These are phyloP conservation scores for Lophura nycthemera DNA, from an alignment of 2,113 vertebrate genomes.

Conservation along the genomic window DNA sequence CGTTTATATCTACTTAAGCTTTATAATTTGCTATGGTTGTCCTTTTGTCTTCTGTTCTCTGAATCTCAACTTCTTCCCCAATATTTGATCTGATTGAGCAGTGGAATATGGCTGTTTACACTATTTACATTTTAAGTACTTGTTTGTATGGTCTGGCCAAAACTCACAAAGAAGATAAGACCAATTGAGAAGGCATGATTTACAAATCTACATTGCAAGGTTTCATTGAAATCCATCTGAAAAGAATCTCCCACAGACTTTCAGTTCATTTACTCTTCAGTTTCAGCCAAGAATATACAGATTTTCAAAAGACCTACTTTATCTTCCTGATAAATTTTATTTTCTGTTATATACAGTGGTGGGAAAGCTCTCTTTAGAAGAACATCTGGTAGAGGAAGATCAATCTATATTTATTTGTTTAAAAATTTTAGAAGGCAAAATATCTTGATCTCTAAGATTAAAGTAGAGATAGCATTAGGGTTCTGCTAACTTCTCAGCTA, in stretches of 20 bases:
- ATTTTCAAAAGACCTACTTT: not conserved
- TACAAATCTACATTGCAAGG: not conserved
- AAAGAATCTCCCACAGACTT: not conserved
- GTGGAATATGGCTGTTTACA: not conserved
- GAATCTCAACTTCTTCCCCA: not conserved
- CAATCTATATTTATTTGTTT: not conserved
- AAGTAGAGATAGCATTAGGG: not conserved
- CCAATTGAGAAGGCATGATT: not conserved
- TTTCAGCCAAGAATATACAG: not conserved
- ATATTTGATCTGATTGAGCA: not conserved
- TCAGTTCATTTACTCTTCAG: not conserved
- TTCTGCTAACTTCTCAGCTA: not conserved
- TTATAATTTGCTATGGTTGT: not conserved
- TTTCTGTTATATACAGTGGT: not conserved
- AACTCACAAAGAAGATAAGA: not conserved
- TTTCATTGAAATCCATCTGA: not conserved
- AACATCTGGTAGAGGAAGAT: not conserved
- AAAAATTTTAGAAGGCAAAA: not conserved
- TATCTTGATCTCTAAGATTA: not conserved
- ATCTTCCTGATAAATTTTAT: not conserved
- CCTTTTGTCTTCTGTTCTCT: not conserved
- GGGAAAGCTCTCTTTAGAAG: not conserved
- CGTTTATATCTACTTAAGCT: not conserved
- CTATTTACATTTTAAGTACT: not conserved
- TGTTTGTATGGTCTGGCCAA: not conserved